Base-by-base conservation (phyloP, 2,888 invertebrate species). In the Cinara cedri region DNA sequence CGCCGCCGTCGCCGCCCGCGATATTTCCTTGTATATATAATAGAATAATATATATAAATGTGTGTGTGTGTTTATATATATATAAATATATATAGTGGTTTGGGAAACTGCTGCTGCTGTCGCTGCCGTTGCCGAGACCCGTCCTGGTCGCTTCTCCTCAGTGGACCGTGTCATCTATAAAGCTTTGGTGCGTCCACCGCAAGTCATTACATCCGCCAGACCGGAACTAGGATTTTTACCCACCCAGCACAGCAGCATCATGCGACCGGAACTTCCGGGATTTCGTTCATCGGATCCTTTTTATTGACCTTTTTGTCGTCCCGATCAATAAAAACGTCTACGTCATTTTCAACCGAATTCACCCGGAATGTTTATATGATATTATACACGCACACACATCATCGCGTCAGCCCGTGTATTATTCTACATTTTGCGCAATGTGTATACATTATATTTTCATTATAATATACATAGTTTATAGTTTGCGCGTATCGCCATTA, bases 211-310 rank as follows among this genome's bases (percentile, higher is more conserved):
- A 66, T 57, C 66, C 66, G 76, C 57, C 49, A 26, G 76, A 76
- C 76, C 76, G 76, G 76, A 76, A 76, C 76, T 76, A 46, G 76
- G 66, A 76, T 76, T 76, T 76, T 76, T 76, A 76, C 66, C 76
- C 76, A 46, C 76, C 76, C 66, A 44, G 49, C 72, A 13, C 19
- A 10, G 26, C 42, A 42, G 14, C 42, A 75, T 75, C 44, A 34
- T 24, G 76, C 76, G 57, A 76, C 76, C 76, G 76, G 76, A 76
- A 76, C 76, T 76, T 76, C 76, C 76, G 76, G 76, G 76, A 76
- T 76, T 76, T 66, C 66, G 76, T 66, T 57, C 76, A 42, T 76
- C 75, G 75, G 75, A 66, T 75, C 46, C 66, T 76, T 75, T 75
- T 65, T 75, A 75, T 75, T 75, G 75, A 75, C 65, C 75, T 63